phyloP scores from a whole-genome alignment of 2,113 vertebrate genomes.

The Lota lota region DNA sequence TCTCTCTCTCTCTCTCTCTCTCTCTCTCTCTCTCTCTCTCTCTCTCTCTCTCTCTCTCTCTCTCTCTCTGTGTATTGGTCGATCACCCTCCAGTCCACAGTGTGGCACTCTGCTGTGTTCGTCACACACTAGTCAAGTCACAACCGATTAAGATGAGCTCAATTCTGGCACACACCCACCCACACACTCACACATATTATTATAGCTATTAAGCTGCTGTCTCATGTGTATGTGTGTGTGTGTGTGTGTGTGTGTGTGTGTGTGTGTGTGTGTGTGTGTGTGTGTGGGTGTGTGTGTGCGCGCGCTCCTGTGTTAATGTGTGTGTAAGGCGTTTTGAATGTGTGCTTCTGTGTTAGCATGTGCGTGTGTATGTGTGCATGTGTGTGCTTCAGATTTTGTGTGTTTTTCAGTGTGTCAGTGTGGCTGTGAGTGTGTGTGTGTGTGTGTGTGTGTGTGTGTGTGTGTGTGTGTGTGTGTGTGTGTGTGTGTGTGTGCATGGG shows the following conservation, averaged over 20 bases:
- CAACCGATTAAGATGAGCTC: conserved; percentile 54
- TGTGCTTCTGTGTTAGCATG: too few relatives aligned
- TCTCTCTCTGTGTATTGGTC: neutral
- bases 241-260: too few relatives aligned
- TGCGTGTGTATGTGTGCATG: neutral
- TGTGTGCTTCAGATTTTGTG: neutral
- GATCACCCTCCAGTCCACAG: conserved; percentile 72
- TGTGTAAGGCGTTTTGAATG: neutral
- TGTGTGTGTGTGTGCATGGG: conserved; percentile 10
- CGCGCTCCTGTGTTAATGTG: conserved; percentile 5
- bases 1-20: neutral
- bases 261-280: too few relatives aligned
- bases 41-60: neutral
- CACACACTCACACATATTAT: conserved; percentile 26
- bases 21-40: neutral
- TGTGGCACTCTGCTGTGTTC: conserved; percentile 57
- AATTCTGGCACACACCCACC: conserved; percentile 39
- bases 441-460: conserved; percentile 6
- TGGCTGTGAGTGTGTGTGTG: too few relatives aligned
- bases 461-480: too few relatives aligned
- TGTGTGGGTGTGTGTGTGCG: conserved; percentile 21
- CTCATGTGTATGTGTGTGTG: neutral
- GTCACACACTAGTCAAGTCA: conserved; percentile 16
- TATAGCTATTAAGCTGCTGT: conserved; percentile 55
- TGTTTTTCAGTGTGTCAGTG: too few relatives aligned